Conservation (phyloP, 2,797 vertebrate genomes). For the Neomorphus geoffroyi region DNA sequence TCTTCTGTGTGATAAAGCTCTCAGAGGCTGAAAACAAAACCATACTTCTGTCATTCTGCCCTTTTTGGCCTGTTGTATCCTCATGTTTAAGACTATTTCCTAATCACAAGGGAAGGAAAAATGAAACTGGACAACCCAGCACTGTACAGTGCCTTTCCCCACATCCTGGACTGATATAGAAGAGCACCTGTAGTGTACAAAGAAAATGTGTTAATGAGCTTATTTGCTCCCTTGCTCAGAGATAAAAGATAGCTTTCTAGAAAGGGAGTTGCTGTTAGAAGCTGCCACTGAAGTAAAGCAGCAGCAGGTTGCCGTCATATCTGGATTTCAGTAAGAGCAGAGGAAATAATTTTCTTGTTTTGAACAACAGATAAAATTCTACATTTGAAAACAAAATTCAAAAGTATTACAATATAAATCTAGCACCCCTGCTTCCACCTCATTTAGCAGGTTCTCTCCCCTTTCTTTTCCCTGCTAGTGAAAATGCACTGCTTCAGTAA, state of each 20-base stretch:
- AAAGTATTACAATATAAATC: neutral
- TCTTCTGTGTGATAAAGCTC: neutral
- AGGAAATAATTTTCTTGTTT: neutral
- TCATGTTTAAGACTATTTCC: neutral
- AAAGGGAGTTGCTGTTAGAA: constrained; percentile 23
- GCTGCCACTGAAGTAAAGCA: constrained; percentile 8
- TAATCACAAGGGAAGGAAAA: neutral
- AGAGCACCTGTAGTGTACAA: constrained; percentile 18
- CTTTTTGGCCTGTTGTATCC: neutral
- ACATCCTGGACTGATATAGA: neutral
- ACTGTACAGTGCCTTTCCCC: neutral
- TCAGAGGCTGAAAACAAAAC: neutral
- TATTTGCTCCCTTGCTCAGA: neutral
- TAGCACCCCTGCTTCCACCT: neutral
- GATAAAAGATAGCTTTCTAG: constrained; percentile 41
- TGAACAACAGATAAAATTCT: neutral
- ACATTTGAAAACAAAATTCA: neutral
- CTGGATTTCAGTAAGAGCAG: neutral
- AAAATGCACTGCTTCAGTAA: neutral
- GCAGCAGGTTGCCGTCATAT: neutral
- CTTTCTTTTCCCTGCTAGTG: neutral
- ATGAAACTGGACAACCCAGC: neutral
- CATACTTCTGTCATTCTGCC: neutral
- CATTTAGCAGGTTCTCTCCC: neutral
- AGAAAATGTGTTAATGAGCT: constrained; percentile 65